Conservation (phyloP, 2,888 invertebrate species). For the Eupithecia tripunctaria region DNA sequence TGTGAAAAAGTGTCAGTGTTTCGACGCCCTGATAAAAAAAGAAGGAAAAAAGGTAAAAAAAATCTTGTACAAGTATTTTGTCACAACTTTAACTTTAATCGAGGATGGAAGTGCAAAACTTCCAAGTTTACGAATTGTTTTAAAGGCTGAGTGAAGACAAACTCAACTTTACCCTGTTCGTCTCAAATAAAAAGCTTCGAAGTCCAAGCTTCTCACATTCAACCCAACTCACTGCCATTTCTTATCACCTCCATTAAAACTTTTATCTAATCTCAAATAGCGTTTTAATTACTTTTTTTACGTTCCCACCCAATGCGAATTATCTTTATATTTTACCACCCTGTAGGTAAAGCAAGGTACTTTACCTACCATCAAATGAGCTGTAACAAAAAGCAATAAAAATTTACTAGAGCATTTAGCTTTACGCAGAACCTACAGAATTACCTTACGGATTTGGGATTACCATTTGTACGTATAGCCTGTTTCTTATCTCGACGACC, state of each 20-base stretch:
- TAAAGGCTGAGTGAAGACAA: not conserved
- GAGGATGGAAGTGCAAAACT: not conserved
- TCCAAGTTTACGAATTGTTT: not conserved
- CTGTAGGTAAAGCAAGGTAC: conserved; percentile 6
- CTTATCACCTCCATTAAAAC: conserved; percentile 14
- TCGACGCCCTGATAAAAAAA: not conserved
- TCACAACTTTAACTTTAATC: not conserved
- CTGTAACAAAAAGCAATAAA: conserved; percentile 40
- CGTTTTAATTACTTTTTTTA: conserved; percentile 19
- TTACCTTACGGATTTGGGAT: conserved; percentile 29
- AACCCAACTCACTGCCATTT: conserved; percentile 11
- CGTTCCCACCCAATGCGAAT: conserved; percentile 4
- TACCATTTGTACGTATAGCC: conserved; percentile 7
- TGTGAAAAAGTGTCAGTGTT: not conserved
- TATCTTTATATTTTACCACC: conserved; percentile 25
- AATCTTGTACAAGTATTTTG: not conserved
- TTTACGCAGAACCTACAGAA: conserved; percentile 22
- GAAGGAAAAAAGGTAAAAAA: not conserved
- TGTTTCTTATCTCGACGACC: not conserved
- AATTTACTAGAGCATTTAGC: conserved; percentile 39
- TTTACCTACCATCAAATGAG: conserved; percentile 20
- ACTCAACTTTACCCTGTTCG: not conserved
- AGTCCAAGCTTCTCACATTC: not conserved
- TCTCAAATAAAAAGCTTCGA: not conserved
- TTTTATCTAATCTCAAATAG: conserved; percentile 21